Percentiles rank a stretch among this genome's conserved stretches.
phyloP scores from a whole-genome alignment of 2,797 vertebrate species.

The Cheirogaleus major region DNA sequence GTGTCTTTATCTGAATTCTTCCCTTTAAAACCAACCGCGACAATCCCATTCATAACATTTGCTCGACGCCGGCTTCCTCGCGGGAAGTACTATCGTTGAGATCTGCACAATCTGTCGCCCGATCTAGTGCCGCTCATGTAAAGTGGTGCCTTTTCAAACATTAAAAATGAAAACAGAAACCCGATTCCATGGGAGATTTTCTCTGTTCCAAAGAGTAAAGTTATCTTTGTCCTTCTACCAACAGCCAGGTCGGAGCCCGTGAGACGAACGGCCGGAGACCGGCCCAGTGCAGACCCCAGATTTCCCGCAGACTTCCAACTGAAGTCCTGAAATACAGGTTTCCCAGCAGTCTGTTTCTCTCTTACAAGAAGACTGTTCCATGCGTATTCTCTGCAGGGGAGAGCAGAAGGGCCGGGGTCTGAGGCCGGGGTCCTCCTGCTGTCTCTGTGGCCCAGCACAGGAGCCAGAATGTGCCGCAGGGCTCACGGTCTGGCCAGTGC shows the following conservation, averaged over 20 bases:
- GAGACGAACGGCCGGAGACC: fast-evolving
- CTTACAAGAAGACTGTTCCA: not conserved
- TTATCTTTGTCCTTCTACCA: not conserved
- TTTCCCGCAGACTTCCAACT: not conserved
- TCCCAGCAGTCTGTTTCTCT: not conserved
- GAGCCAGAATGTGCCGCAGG: too few species aligned
- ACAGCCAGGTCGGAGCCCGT: not conserved
- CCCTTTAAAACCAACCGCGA: too few species aligned
- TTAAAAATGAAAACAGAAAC: not conserved
- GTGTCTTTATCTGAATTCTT: not conserved
- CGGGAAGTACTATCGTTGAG: not conserved
- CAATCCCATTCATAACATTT: not conserved
- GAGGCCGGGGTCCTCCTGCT: fast-evolving
- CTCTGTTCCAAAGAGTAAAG: not conserved
- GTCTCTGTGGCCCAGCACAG: not conserved
- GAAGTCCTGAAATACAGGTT: not conserved
- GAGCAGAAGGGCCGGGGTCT: too few species aligned
- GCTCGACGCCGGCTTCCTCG: not conserved
- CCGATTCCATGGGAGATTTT: not conserved
- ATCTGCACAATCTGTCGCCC: not conserved
- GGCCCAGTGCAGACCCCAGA: too few species aligned
- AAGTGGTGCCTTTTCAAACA: not conserved
- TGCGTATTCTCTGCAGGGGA: not conserved
- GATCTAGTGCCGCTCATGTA: not conserved
- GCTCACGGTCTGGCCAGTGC: too few species aligned